Evolutionary conservation across 1,140 invertebrate species (phyloP).

Genomic region (Himalopsyche phryganea): DNA sequence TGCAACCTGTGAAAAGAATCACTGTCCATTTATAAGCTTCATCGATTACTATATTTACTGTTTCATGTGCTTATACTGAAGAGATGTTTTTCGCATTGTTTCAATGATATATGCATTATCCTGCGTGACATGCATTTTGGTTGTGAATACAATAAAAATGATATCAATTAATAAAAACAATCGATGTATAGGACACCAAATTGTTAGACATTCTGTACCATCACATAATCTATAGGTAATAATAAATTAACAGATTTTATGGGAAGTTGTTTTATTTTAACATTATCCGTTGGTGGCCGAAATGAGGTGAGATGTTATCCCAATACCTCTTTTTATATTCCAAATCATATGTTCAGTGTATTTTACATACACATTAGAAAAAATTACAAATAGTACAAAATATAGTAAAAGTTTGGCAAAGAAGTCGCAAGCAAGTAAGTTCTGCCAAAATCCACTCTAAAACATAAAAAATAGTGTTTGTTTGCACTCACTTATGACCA

Average conservation of each 20-base stretch:
- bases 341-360: no score
- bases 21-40: constrained; percentile 2
- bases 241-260: constrained; percentile 21
- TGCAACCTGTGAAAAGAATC: no score
- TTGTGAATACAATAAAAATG: constrained; percentile 28
- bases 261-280: constrained; percentile 13
- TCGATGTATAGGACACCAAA: constrained; percentile 34
- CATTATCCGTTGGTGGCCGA: no score
- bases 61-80: constrained; percentile 17
- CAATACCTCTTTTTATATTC: no score
- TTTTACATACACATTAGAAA: no score
- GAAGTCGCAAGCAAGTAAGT: no score
- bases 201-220: constrained; percentile 27
- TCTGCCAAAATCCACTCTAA: no score
- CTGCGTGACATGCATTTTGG: constrained; percentile 26
- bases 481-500: no score
- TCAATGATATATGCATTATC: constrained; percentile 12
- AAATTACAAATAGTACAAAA: no score
- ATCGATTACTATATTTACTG: constrained; percentile 3
- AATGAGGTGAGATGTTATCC: no score
- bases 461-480: no score
- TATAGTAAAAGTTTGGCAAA: no score
- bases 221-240: constrained; percentile 24
- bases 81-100: neutral
- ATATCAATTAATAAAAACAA: constrained; percentile 29